Evolutionary conservation across 2,888 invertebrate species (phyloP), one percentile per base, ranked within the genome.

Genomic region (Litoditis marina): DNA sequence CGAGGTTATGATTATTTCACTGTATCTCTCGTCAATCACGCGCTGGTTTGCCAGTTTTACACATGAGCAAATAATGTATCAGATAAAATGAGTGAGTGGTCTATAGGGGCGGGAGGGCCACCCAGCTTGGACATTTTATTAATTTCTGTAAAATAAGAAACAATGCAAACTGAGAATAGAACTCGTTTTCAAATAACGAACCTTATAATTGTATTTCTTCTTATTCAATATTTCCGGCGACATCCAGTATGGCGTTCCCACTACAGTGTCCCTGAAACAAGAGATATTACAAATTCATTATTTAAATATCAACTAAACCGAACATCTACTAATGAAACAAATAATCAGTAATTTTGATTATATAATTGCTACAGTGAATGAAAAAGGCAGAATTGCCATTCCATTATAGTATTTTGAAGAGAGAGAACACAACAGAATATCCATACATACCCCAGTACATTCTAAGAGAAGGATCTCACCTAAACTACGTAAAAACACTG

Each of bases 171-270:
- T n/a, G 16, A 16, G 8, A n/a, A n/a, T 51, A 51, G 25, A 36
- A 1, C 16, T 32, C 19, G 16, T 34, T 36, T 13, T 34, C 32
- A 53, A 53, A 7, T 13, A 16, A 1, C 30, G 25, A 13, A 63
- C 60, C 60, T 79, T 80, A 64, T 73, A 78, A 63, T 74, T 80
- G 75, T 83, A 83, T 56, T 78, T 75, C 47, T 77, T 74, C 62
- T 82, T 78, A 68, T 85, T 85, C 46, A 85, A 83, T 25, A 86
- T 84, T 36, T 86, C 84, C 0, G 94, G 94, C 0, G 94, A 93
- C 94, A 95, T 95, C 95, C 82, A 82, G 61, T 82, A 82, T 7
- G 82, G 82, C 3, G 82, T 82, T 36, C 82, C 82, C 36, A 82
- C 80, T n/a, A 80, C 77, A 32, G 80, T 81, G 46, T 74, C 74